A percentile compares a stretch with the other conserved stretches of the same genome.
Conservation (phyloP, 2,888 invertebrate species). For the Parochlus steinenii region DNA sequence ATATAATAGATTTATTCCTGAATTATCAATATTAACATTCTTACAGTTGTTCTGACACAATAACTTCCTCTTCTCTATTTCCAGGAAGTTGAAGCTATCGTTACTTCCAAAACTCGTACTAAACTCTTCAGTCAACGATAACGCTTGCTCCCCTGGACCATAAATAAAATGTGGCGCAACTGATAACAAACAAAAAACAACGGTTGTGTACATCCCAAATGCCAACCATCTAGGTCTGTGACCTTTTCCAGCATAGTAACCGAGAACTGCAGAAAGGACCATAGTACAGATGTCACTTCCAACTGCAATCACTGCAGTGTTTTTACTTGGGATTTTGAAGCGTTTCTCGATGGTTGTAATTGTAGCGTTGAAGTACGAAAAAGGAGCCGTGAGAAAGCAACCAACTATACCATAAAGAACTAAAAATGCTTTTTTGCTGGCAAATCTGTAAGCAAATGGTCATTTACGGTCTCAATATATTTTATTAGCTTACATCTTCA, state of each 20-base stretch:
- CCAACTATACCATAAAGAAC: slow-evolving; percentile 41
- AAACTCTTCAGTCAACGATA: slow-evolving; percentile 36
- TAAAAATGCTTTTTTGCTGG: slow-evolving; percentile 41
- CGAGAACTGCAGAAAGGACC: slow-evolving; percentile 38
- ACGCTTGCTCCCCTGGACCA: slow-evolving; percentile 40
- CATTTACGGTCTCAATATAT: not conserved
- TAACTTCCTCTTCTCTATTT: slow-evolving; percentile 29
- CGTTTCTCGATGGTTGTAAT: slow-evolving; percentile 47
- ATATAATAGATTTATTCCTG: not conserved
- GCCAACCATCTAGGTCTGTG: slow-evolving; percentile 49
- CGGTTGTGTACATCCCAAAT: slow-evolving; percentile 32
- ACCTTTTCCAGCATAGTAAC: slow-evolving; percentile 42
- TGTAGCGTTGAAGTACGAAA: slow-evolving; percentile 43
- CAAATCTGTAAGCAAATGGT: slow-evolving; percentile 22
- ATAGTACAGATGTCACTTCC: slow-evolving; percentile 48
- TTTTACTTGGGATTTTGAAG: slow-evolving; percentile 43
- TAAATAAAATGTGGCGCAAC: slow-evolving; percentile 43
- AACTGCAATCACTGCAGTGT: slow-evolving; percentile 42
- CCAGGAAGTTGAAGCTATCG: slow-evolving; percentile 21
- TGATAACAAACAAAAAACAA: slow-evolving; percentile 39
- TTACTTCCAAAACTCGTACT: slow-evolving; percentile 24
- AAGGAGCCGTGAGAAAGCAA: slow-evolving; percentile 40
- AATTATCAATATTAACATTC: not conserved
- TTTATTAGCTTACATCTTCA: not conserved
- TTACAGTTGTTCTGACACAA: slow-evolving; percentile 25